Evolutionary conservation across 1,140 invertebrate species (phyloP).

Genomic region (Drosophila repleta): DNA sequence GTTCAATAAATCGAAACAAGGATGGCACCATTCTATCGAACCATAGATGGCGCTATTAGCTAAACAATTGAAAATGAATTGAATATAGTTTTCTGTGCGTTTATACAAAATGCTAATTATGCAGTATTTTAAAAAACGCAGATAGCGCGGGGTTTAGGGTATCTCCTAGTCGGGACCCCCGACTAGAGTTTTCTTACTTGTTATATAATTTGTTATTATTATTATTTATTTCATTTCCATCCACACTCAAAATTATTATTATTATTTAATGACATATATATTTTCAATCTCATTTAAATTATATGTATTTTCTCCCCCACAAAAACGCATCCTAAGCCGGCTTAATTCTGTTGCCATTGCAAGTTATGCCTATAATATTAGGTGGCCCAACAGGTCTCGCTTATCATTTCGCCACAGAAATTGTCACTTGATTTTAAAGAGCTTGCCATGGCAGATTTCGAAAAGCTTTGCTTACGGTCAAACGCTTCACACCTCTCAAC

Average conservation of each 20-base stretch:
- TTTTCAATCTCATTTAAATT: not conserved
- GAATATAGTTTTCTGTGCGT: too few species aligned
- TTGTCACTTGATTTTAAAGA: constrained; percentile 28
- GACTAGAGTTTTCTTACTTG: too few species aligned
- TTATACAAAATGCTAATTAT: too few species aligned
- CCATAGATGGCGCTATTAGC: too few species aligned
- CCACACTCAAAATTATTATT: not conserved
- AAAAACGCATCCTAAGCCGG: not conserved
- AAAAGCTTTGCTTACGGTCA: constrained; percentile 43
- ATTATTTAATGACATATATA: too few species aligned
- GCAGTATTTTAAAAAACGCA: too few species aligned
- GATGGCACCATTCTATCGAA: too few species aligned
- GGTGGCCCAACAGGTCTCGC: constrained; percentile 22
- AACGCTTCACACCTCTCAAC: constrained; percentile 63
- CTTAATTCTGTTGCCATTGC: constrained; percentile 3
- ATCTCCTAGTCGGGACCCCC: too few species aligned
- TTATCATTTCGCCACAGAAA: constrained; percentile 31
- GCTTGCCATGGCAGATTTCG: constrained; percentile 1
- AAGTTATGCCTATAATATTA: constrained; percentile 1
- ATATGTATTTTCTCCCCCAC: not conserved
- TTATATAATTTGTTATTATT: too few species aligned
- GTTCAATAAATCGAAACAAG: too few species aligned
- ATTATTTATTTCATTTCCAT: not conserved
- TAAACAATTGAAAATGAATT: too few species aligned
- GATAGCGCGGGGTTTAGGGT: too few species aligned